phyloP scores from a whole-genome alignment of 1,140 invertebrate species.

The Scaptomyza montana region DNA sequence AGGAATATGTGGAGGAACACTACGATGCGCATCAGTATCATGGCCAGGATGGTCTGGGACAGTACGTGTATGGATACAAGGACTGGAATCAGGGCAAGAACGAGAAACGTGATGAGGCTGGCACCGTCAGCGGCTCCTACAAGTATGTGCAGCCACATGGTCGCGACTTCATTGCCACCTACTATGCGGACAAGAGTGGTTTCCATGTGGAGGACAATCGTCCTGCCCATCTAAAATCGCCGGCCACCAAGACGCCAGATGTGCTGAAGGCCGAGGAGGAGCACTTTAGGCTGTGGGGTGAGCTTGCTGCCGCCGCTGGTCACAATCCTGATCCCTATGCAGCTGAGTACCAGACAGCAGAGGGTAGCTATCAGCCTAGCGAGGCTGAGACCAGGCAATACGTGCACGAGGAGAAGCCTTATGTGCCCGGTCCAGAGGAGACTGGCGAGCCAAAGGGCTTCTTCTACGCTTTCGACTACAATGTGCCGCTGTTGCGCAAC shows the following conservation, averaged over 20 bases:
- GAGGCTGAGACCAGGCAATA: slow-evolving; percentile 66
- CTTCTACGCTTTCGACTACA: slow-evolving; percentile 88
- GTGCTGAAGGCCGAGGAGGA: slow-evolving; percentile 86
- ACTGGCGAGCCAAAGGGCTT: slow-evolving; percentile 87
- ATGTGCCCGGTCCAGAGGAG: slow-evolving; percentile 83
- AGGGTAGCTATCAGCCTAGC: slow-evolving; percentile 69
- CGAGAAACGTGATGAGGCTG: slow-evolving; percentile 77
- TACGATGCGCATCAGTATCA: slow-evolving; percentile 88
- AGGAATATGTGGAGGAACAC: slow-evolving; percentile 88
- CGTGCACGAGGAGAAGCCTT: slow-evolving; percentile 71
- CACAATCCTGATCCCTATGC: slow-evolving; percentile 84
- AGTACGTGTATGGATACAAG: slow-evolving; percentile 87
- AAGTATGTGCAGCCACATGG: slow-evolving; percentile 83
- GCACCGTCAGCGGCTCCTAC: slow-evolving; percentile 78
- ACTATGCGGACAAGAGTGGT: slow-evolving; percentile 87
- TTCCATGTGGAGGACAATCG: slow-evolving; percentile 89
- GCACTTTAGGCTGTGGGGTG: slow-evolving; percentile 86
- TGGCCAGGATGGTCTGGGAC: slow-evolving; percentile 87
- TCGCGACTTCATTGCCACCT: slow-evolving; percentile 84
- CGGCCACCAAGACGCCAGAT: slow-evolving; percentile 86
- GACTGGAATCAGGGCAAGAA: slow-evolving; percentile 87
- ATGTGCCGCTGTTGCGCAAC: slow-evolving; percentile 84
- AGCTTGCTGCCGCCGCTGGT: slow-evolving; percentile 85
- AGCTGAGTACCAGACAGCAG: slow-evolving; percentile 67
- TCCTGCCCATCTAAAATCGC: slow-evolving; percentile 85